Conservation (phyloP, 1,140 invertebrate genomes). For the Grapholita molesta region DNA sequence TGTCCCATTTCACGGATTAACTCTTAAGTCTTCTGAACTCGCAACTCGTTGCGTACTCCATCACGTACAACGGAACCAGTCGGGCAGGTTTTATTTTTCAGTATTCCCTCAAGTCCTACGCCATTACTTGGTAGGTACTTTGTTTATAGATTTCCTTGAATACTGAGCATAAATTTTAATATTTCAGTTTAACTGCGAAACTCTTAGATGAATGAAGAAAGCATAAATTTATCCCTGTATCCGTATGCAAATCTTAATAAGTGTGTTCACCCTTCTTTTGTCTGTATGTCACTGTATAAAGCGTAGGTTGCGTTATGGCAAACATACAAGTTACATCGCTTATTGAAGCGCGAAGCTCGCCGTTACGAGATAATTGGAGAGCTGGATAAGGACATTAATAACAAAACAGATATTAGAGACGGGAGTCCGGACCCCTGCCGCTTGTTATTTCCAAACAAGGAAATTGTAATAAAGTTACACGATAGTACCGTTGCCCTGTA, state of each 20-base stretch:
- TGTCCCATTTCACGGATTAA: too few relatives aligned
- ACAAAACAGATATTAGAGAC: constrained; percentile 58
- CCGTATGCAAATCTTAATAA: not conserved
- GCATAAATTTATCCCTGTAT: not conserved
- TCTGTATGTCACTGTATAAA: not conserved
- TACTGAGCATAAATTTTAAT: not conserved
- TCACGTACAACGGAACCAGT: too few relatives aligned
- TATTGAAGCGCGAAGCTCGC: constrained; percentile 41
- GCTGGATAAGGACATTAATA: constrained; percentile 66
- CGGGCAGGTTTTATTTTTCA: too few relatives aligned
- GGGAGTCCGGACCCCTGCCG: constrained; percentile 39
- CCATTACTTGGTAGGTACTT: too few relatives aligned
- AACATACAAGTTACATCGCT: constrained; percentile 28
- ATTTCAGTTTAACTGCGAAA: not conserved
- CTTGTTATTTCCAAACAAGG: constrained; percentile 55
- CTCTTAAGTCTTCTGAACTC: too few relatives aligned
- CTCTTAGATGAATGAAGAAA: not conserved
- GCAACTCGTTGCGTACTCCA: too few relatives aligned
- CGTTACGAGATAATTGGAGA: constrained; percentile 56
- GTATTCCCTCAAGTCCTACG: too few relatives aligned
- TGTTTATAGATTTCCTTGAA: not conserved
- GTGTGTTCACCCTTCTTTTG: not conserved
- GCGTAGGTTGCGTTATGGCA: constrained; percentile 7
- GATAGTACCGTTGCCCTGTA: constrained; percentile 41
- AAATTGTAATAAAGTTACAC: constrained; percentile 47